Evolutionary conservation across 2,888 invertebrate genomes (phyloP).

Genomic region (Polyommatus icarus): DNA sequence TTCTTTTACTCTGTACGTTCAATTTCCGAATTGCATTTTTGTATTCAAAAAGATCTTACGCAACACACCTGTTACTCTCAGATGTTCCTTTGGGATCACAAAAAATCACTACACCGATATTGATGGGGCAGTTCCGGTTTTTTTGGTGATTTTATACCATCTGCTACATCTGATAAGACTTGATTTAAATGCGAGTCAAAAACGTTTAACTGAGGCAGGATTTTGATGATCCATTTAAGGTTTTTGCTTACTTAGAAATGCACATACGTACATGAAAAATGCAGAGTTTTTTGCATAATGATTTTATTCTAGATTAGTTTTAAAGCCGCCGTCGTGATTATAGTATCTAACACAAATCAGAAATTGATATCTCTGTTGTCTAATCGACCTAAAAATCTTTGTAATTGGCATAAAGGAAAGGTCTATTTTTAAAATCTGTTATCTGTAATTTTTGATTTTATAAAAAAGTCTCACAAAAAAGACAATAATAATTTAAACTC

Average conservation of each 20-base stretch:
- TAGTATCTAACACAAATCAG: too few relatives aligned
- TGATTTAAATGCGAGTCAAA: slow-evolving; percentile 18
- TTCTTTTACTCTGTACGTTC: background rate
- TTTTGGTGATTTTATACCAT: slow-evolving; percentile 52
- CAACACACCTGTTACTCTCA: slow-evolving; percentile 57
- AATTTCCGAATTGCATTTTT: slow-evolving; percentile 17
- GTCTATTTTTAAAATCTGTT: too few relatives aligned
- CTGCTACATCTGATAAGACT: slow-evolving; percentile 45
- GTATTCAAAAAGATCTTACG: slow-evolving; percentile 40
- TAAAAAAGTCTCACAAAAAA: background rate
- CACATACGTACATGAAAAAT: background rate
- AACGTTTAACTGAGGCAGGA: background rate
- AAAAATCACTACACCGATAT: slow-evolving; percentile 58
- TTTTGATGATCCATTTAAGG: slow-evolving; percentile 17
- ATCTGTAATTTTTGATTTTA: background rate
- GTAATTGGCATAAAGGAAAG: too few relatives aligned
- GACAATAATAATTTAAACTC: background rate
- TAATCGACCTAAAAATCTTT: too few relatives aligned
- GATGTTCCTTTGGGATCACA: slow-evolving; percentile 56
- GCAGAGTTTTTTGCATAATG: background rate
- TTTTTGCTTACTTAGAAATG: background rate
- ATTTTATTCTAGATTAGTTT: background rate
- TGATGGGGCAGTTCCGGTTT: slow-evolving; percentile 60
- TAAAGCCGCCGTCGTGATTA: too few relatives aligned
- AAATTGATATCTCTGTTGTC: too few relatives aligned